Conservation (phyloP, 2,888 invertebrate genomes). For the Isotomurus palustris region DNA sequence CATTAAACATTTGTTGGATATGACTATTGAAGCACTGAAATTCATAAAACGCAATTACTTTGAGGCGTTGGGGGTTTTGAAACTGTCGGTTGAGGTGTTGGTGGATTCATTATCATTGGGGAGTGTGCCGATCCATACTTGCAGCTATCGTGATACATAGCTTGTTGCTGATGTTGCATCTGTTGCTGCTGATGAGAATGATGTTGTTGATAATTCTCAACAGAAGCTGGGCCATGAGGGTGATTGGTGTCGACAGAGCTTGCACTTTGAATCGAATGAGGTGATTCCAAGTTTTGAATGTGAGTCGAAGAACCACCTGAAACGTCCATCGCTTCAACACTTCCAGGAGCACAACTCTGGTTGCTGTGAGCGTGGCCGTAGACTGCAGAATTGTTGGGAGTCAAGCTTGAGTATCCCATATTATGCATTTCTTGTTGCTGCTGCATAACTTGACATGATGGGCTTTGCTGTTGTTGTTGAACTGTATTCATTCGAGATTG, state of each 20-base stretch:
- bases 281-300: slow-evolving; percentile 44
- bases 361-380: slow-evolving; percentile 44
- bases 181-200: no score
- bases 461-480: slow-evolving; percentile 15
- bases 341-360: slow-evolving; percentile 45
- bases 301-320: no score
- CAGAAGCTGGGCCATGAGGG: slow-evolving; percentile 38
- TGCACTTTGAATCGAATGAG: slow-evolving; percentile 42
- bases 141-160: slow-evolving; percentile 30
- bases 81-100: slow-evolving; percentile 37
- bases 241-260: slow-evolving; percentile 37
- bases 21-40: background rate
- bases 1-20: slow-evolving; percentile 3
- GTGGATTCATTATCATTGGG: slow-evolving; percentile 43
- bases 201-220: slow-evolving; percentile 36
- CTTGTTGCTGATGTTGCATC: slow-evolving; percentile 24
- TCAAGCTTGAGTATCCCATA: slow-evolving; percentile 43
- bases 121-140: slow-evolving; percentile 37
- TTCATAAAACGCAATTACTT: slow-evolving; percentile 12
- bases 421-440: slow-evolving; percentile 41
- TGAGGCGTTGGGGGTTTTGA: slow-evolving; percentile 40
- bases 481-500: background rate
- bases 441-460: slow-evolving; percentile 29
- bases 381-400: slow-evolving; percentile 28
- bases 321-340: slow-evolving; percentile 42